These are phyloP conservation scores for Ictalurus punctatus DNA, from an alignment of 2,113 vertebrate genomes.

Conservation along the genomic window DNA sequence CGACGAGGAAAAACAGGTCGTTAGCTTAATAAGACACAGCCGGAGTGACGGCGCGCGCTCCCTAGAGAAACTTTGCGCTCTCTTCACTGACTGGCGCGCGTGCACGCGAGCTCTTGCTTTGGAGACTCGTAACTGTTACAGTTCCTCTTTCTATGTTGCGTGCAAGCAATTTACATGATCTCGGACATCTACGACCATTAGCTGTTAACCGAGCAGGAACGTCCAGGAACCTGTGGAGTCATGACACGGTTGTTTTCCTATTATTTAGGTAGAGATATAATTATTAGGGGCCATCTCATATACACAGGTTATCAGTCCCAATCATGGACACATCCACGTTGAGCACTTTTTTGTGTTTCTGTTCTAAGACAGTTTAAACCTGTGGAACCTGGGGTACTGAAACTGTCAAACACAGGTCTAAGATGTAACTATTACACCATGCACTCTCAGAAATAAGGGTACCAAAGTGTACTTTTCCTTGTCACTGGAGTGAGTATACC, in stretches of 20 bases:
- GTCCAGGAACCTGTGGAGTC: background rate
- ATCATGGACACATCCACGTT: background rate
- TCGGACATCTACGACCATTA: background rate
- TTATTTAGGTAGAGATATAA: background rate
- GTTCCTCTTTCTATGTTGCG: background rate
- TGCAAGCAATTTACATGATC: background rate
- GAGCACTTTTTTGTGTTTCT: background rate
- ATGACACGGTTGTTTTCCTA: background rate
- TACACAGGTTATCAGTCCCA: background rate
- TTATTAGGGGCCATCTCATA: background rate
- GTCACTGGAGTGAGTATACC: background rate
- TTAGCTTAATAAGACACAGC: constrained; percentile 78
- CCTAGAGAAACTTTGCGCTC: constrained; percentile 55
- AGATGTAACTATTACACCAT: background rate
- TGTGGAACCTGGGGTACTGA: background rate
- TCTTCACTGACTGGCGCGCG: constrained; percentile 56
- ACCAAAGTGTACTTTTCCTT: background rate
- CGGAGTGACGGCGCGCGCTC: constrained; percentile 62
- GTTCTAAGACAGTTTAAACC: background rate
- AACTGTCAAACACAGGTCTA: background rate
- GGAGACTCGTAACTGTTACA: background rate
- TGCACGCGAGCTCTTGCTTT: background rate
- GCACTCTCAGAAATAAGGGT: background rate
- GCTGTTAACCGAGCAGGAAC: background rate
- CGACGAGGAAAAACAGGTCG: constrained; percentile 78